Evolutionary conservation across 2,888 invertebrate genomes (phyloP).

Genomic region (Andrena marginata): DNA sequence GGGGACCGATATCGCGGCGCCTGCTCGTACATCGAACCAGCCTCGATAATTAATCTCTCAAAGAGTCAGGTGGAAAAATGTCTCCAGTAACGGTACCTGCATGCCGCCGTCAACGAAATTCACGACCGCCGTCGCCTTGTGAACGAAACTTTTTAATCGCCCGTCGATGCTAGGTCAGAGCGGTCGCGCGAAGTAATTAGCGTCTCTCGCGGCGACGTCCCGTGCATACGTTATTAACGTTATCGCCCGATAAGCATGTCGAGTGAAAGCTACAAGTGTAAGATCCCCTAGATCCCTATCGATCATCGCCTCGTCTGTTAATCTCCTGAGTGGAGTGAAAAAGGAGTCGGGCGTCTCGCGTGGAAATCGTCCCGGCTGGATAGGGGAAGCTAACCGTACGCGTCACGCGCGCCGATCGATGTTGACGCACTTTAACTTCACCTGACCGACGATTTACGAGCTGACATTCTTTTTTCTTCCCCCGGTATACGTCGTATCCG

Average conservation of each 20-base stretch:
- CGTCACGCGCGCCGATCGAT: conserved; percentile 50
- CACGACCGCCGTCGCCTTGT: not conserved
- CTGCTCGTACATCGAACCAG: not conserved
- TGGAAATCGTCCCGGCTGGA: conserved; percentile 21
- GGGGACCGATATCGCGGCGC: not conserved
- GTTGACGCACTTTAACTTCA: conserved; percentile 54
- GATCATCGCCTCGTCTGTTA: conserved; percentile 8
- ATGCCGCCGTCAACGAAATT: not conserved
- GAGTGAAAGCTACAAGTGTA: conserved; percentile 17
- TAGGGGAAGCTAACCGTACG: conserved; percentile 27
- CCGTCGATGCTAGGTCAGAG: not conserved
- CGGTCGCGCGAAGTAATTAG: not conserved
- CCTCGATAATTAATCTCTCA: conserved; percentile 6
- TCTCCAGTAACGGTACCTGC: not conserved
- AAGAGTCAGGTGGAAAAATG: not conserved
- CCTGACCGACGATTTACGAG: conserved; percentile 65
- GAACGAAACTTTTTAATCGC: conserved; percentile 6
- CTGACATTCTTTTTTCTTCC: conserved; percentile 61
- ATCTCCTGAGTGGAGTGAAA: not conserved
- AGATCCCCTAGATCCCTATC: conserved; percentile 14
- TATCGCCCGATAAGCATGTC: not conserved
- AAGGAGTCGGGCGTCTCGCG: not conserved
- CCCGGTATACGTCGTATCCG: conserved; percentile 65
- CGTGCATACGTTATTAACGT: conserved; percentile 12
- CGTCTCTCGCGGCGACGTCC: too few relatives aligned